phyloP scores from a whole-genome alignment of 2,888 invertebrate genomes.

The Diarsia dahlii region DNA sequence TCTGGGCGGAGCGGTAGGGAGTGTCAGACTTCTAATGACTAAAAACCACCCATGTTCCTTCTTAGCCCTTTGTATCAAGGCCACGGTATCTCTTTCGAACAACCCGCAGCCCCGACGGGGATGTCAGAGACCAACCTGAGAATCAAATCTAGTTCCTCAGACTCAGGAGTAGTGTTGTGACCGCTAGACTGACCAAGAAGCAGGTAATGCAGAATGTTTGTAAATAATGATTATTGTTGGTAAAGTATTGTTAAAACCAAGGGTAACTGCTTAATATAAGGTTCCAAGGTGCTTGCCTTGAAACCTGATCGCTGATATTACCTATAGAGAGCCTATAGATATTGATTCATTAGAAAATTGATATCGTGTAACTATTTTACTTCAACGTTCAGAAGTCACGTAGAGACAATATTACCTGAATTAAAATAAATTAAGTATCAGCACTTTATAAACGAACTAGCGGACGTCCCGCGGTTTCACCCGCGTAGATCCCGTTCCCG shows the following conservation, averaged over 20 bases:
- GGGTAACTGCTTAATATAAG: slow-evolving; percentile 31
- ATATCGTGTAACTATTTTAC: slow-evolving; percentile 25
- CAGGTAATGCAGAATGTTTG: neutral
- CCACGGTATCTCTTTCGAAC: too few relatives aligned
- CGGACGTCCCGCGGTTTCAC: too few relatives aligned
- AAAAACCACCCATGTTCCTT: too few relatives aligned
- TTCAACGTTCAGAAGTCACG: slow-evolving; percentile 33
- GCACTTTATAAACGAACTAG: too few relatives aligned
- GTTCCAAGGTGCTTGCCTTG: slow-evolving; percentile 47
- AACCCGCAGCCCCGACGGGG: too few relatives aligned
- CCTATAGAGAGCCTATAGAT: slow-evolving; percentile 13
- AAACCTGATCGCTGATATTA: slow-evolving; percentile 43
- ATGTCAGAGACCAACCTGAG: neutral
- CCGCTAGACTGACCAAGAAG: neutral
- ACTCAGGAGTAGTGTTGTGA: neutral
- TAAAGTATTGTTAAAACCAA: slow-evolving; percentile 21
- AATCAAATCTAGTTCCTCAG: neutral
- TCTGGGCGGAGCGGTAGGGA: too few relatives aligned
- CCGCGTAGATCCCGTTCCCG: too few relatives aligned
- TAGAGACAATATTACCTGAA: slow-evolving; percentile 1
- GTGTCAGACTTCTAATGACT: too few relatives aligned
- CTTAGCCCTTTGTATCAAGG: too few relatives aligned
- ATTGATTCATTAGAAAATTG: slow-evolving; percentile 28
- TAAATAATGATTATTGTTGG: neutral
- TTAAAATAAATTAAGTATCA: slow-evolving; percentile 5